Conservation (phyloP, 2,113 vertebrate species). For the Rhea pennata region DNA sequence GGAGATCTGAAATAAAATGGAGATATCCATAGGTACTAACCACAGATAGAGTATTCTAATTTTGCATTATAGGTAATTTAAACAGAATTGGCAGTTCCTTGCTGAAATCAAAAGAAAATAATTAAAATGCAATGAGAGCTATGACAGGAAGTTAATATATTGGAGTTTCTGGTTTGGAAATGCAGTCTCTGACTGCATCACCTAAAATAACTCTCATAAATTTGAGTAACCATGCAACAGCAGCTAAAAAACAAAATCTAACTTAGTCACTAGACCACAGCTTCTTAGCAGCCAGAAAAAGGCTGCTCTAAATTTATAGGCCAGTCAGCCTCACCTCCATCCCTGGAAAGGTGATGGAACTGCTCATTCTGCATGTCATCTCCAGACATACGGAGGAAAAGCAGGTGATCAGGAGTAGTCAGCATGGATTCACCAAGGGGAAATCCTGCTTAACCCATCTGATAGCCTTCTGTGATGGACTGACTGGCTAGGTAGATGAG, state of each 20-base stretch:
- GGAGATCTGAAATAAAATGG: background rate
- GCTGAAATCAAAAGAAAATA: constrained; percentile 1
- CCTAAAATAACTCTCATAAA: constrained; percentile 23
- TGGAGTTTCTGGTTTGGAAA: constrained; percentile 2
- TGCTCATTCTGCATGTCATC: too few relatives aligned
- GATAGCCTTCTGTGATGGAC: too few relatives aligned
- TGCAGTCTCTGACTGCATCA: background rate
- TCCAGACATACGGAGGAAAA: too few relatives aligned
- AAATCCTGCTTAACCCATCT: too few relatives aligned
- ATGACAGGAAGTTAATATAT: background rate
- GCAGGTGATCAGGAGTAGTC: too few relatives aligned
- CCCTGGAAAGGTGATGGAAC: too few relatives aligned
- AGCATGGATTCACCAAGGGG: too few relatives aligned
- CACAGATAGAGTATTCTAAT: background rate
- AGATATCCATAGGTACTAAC: background rate
- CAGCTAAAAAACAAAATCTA: constrained; percentile 14
- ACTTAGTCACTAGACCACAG: constrained; percentile 40
- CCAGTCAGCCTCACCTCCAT: too few relatives aligned
- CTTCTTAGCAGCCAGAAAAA: constrained; percentile 16
- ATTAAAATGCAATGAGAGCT: constrained; percentile 37
- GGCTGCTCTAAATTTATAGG: background rate
- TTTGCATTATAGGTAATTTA: background rate
- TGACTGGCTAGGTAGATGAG: too few relatives aligned
- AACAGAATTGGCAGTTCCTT: background rate
- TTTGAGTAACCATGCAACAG: constrained; percentile 18